These are phyloP conservation scores for Leptosomus discolor DNA, from an alignment of 2,113 vertebrate species.

Conservation along the genomic window DNA sequence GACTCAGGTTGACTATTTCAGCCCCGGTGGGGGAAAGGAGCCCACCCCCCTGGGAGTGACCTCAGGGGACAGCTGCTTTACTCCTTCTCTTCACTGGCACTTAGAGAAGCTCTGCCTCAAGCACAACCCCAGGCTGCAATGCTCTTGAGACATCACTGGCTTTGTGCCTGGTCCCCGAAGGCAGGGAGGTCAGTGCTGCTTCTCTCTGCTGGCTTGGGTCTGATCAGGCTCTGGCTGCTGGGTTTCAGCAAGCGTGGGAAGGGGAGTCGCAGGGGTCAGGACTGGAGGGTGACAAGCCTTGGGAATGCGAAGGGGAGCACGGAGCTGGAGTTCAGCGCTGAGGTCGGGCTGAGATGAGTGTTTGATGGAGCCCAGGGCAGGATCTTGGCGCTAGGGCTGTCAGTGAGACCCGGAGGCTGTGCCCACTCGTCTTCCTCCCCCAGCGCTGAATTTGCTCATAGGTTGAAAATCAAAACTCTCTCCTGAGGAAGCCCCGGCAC, in stretches of 20 bases:
- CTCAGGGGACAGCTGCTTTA: not conserved
- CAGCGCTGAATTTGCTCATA: not conserved
- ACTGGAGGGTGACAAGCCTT: fast-evolving
- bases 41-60: too few relatives aligned
- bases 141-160: not conserved
- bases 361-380: not conserved
- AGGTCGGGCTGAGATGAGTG: not conserved
- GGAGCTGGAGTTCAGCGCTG: not conserved
- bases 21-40: not conserved
- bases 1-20: not conserved
- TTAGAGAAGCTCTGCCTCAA: not conserved
- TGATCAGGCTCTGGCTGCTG: fast-evolving
- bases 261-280: not conserved
- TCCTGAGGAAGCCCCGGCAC: not conserved
- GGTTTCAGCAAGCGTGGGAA: not conserved
- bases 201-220: not conserved
- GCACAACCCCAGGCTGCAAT: not conserved
- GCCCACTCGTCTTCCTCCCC: not conserved
- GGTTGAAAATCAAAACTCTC: not conserved
- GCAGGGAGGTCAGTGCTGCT: fast-evolving
- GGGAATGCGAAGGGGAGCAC: fast-evolving
- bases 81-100: not conserved
- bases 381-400: not conserved
- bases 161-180: not conserved
- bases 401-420: not conserved